A percentile compares a stretch with the other conserved stretches of the same genome.
These are phyloP conservation scores for Ahaetulla prasina DNA, from an alignment of 2,113 vertebrate species.

Conservation along the genomic window DNA sequence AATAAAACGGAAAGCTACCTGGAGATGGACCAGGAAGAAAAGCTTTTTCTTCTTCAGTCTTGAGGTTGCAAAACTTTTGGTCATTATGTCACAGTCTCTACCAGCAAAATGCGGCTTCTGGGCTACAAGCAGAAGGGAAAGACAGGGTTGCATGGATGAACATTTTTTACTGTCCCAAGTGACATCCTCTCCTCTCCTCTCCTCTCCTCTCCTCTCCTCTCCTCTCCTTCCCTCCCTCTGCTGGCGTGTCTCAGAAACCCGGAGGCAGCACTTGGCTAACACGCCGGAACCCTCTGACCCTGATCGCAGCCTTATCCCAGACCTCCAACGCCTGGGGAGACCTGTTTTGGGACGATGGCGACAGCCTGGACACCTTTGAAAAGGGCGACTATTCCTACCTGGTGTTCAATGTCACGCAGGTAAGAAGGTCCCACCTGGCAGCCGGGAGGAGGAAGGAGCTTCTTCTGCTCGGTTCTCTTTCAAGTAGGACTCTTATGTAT, in stretches of 20 bases:
- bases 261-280: slow-evolving; percentile 71
- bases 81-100: not conserved
- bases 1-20: not conserved
- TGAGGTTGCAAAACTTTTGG: not conserved
- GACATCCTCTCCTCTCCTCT: not conserved
- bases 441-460: not conserved
- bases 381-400: slow-evolving; percentile 73
- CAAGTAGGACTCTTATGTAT: too few relatives aligned
- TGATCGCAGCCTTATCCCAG: slow-evolving; percentile 69
- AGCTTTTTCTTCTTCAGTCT: not conserved
- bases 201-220: not conserved
- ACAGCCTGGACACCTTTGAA: slow-evolving; percentile 78
- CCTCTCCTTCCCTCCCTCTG: too few relatives aligned
- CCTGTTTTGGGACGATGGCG: slow-evolving; percentile 84
- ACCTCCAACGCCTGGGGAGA: slow-evolving; percentile 72
- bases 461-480: not conserved
- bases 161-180: too few relatives aligned
- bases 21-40: not conserved
- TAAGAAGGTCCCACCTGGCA: slow-evolving; percentile 37
- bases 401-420: slow-evolving; percentile 74
- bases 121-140: not conserved
- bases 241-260: slow-evolving; percentile 65
- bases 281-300: slow-evolving; percentile 73
- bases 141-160: not conserved
- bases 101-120: not conserved